These are phyloP conservation scores for Petroica traversi DNA, from an alignment of 2,113 vertebrate species.

Conservation along the genomic window DNA sequence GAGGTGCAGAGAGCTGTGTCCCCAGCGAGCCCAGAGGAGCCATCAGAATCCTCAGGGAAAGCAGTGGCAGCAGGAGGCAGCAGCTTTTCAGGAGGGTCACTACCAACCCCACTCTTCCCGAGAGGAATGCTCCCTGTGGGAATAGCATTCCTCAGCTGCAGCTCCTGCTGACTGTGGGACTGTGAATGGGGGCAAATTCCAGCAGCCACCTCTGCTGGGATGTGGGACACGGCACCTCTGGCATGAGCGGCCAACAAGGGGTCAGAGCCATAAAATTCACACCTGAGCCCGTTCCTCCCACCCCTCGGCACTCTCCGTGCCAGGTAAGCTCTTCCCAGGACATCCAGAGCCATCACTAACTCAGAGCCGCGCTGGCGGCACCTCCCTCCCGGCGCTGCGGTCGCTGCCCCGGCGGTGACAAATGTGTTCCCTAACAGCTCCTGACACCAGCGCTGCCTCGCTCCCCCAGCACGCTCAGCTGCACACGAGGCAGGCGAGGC, in stretches of 20 bases:
- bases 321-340: background rate
- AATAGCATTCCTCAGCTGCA: background rate
- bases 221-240: background rate
- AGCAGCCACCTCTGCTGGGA: background rate
- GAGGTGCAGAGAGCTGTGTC: rapidly evolving
- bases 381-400: background rate
- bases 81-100: background rate
- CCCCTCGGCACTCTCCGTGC: background rate
- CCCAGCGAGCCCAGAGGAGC: background rate
- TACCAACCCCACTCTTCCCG: rapidly evolving
- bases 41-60: background rate
- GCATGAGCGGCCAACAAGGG: background rate
- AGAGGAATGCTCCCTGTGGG: rapidly evolving
- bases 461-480: background rate
- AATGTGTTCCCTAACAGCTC: conserved; percentile 63
- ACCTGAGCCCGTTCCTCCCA: background rate
- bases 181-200: background rate
- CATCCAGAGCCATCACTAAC: conserved; percentile 31
- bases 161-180: background rate
- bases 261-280: background rate
- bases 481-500: conserved; percentile 2
- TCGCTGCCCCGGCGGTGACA: conserved; percentile 28
- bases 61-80: background rate
- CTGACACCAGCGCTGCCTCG: conserved; percentile 16
- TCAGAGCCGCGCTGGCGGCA: background rate